Percentiles rank a stretch among this genome's conserved stretches.
These are phyloP conservation scores for Cephus rjabovi DNA, from an alignment of 2,888 invertebrate species.

Conservation along the genomic window DNA sequence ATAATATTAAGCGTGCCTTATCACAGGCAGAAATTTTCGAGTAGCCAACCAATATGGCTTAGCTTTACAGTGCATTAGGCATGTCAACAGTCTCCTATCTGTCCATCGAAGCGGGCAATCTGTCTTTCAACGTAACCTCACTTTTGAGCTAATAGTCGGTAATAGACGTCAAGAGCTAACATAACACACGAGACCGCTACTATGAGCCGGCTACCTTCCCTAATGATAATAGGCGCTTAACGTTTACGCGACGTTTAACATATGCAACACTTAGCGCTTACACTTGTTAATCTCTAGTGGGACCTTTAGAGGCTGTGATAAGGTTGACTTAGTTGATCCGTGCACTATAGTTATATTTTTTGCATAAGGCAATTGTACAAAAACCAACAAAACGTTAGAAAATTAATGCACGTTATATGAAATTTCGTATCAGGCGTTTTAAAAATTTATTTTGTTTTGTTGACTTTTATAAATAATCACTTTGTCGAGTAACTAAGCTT, in stretches of 20 bases:
- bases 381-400: background rate
- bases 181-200: conserved; percentile 26
- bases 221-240: conserved; percentile 2
- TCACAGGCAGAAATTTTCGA: conserved; percentile 25
- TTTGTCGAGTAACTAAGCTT: background rate
- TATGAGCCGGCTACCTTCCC: background rate
- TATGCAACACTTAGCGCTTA: background rate
- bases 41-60: conserved; percentile 36
- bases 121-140: conserved; percentile 38
- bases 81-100: conserved; percentile 55
- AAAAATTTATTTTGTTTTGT: background rate
- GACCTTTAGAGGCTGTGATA: background rate
- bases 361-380: background rate
- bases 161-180: conserved; percentile 47
- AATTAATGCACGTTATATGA: background rate
- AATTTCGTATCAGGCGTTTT: background rate
- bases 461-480: too few relatives aligned
- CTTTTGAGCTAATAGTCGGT: conserved; percentile 40
- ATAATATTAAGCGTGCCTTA: background rate
- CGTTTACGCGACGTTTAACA: background rate
- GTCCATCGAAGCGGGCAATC: conserved; percentile 41
- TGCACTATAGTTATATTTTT: background rate
- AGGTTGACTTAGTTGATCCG: background rate
- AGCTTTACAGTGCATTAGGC: conserved; percentile 52
- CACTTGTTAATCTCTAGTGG: background rate